These are phyloP conservation scores for Augiades crinisus DNA, from an alignment of 2,888 invertebrate species.

Conservation along the genomic window DNA sequence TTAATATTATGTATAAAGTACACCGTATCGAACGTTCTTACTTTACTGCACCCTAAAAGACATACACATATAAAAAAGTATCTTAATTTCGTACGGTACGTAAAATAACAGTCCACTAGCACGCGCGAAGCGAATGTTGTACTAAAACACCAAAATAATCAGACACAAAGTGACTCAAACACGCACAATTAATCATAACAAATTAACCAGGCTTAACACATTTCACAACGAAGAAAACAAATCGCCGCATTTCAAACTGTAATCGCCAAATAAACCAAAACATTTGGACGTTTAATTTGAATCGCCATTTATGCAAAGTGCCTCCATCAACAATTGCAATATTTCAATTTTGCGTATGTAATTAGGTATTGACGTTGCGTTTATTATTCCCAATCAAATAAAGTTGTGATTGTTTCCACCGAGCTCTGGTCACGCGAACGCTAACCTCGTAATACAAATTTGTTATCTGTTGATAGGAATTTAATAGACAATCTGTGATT, in stretches of 20 bases:
- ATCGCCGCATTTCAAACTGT: constrained; percentile 16
- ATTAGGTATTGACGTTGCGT: constrained; percentile 23
- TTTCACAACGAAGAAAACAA: constrained; percentile 19
- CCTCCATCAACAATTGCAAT: constrained; percentile 22
- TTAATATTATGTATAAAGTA: no score
- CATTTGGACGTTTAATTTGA: constrained; percentile 22
- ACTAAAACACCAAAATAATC: background rate
- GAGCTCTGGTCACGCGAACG: constrained; percentile 14
- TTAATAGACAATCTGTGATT: background rate
- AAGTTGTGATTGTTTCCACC: constrained; percentile 14
- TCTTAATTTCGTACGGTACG: no score
- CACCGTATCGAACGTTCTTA: no score
- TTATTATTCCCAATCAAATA: constrained; percentile 21
- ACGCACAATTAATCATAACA: constrained; percentile 5
- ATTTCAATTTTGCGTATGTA: constrained; percentile 25
- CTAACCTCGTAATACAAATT: constrained; percentile 11
- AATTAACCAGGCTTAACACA: constrained; percentile 9
- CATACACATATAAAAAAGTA: no score
- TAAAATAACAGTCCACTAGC: no score
- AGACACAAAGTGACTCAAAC: background rate
- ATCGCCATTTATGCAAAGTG: constrained; percentile 23
- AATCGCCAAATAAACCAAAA: constrained; percentile 20
- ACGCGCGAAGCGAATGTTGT: no score
- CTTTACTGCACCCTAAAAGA: no score
- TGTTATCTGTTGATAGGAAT: background rate